Evolutionary conservation across 2,113 vertebrate genomes (phyloP).

Genomic region (Cranoglanis bouderius): DNA sequence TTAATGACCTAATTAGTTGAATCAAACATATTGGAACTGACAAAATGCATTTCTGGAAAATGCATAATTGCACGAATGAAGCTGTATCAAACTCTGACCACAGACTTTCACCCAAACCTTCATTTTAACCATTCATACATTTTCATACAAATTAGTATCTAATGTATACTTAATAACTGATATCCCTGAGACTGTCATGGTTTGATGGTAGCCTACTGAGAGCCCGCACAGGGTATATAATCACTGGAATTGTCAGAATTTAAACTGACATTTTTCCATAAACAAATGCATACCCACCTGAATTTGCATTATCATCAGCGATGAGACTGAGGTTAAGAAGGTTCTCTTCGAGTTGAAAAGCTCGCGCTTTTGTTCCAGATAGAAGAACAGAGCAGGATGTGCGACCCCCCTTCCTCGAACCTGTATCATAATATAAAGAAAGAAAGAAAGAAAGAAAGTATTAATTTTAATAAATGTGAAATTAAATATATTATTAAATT

Average conservation of each 20-base stretch:
- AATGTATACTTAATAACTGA: background rate
- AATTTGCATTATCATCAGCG: background rate
- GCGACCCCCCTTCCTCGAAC: constrained; percentile 38
- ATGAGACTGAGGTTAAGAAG: constrained; percentile 4
- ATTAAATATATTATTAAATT: background rate
- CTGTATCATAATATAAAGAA: constrained; percentile 5
- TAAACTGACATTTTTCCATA: background rate
- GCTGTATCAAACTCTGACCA: background rate
- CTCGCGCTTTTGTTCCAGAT: background rate
- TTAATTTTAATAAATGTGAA: background rate
- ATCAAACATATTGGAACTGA: background rate
- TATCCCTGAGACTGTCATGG: background rate
- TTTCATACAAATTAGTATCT: background rate
- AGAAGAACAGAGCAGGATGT: constrained; percentile 34
- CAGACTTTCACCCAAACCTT: background rate
- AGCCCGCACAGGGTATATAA: background rate
- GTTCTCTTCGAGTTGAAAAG: background rate
- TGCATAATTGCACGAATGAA: background rate
- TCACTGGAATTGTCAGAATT: background rate
- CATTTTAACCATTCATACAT: background rate
- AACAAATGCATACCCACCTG: background rate
- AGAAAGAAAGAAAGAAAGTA: background rate
- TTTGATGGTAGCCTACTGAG: background rate
- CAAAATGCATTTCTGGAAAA: background rate
- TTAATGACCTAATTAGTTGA: background rate